Evolutionary conservation across 1,140 invertebrate species (phyloP).

Genomic region (Saxidomus purpurata): DNA sequence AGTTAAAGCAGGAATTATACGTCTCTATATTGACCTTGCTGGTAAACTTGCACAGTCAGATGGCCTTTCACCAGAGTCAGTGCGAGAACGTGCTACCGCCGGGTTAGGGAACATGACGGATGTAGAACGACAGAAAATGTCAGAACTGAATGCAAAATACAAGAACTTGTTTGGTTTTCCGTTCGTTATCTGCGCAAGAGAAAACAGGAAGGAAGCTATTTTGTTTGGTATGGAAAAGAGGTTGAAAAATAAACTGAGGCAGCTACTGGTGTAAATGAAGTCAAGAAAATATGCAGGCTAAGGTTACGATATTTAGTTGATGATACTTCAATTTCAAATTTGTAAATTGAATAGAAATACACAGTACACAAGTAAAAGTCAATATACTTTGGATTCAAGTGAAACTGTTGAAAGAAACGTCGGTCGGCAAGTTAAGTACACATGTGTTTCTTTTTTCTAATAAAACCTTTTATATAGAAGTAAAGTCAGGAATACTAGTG

Average conservation of each 20-base stretch:
- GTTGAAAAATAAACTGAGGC: constrained; percentile 38
- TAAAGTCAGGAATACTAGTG: too few species aligned
- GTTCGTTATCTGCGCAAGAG: constrained; percentile 56
- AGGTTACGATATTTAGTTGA: constrained; percentile 14
- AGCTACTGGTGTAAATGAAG: constrained; percentile 23
- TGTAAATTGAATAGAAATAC: neutral
- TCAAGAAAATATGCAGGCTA: constrained; percentile 54
- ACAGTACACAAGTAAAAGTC: too few species aligned
- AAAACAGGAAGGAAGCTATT: constrained; percentile 63
- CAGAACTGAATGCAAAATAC: constrained; percentile 44
- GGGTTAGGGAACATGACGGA: constrained; percentile 25
- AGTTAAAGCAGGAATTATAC: constrained; percentile 43
- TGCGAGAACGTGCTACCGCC: constrained; percentile 28
- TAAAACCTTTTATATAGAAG: too few species aligned
- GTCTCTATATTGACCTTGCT: constrained; percentile 45
- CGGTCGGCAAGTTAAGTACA: too few species aligned
- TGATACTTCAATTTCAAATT: neutral
- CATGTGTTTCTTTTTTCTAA: too few species aligned
- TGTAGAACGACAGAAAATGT: constrained; percentile 22
- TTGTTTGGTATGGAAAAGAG: constrained; percentile 15
- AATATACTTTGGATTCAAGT: too few species aligned
- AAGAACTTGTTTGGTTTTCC: constrained; percentile 47
- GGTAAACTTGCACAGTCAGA: constrained; percentile 36
- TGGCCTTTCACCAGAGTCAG: constrained; percentile 17
- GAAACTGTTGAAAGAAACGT: too few species aligned